These are phyloP conservation scores for Poecilus cupreus DNA, from an alignment of 2,888 invertebrate species.

Conservation along the genomic window DNA sequence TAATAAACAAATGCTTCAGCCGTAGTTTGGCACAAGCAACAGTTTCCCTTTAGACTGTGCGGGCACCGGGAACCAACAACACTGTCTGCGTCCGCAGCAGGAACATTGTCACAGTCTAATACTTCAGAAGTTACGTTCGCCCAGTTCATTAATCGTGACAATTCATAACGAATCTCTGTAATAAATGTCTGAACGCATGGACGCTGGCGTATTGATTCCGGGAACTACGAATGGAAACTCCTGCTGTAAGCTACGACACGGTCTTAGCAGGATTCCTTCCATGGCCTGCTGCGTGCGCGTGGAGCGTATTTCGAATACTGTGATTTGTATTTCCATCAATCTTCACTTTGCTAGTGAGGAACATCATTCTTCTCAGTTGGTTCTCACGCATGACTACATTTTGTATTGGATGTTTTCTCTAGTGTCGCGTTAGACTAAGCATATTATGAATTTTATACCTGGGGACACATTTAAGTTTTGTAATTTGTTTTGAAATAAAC, in stretches of 20 bases:
- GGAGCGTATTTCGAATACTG: neutral
- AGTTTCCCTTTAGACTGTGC: slow-evolving; percentile 43
- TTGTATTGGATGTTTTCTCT: slow-evolving; percentile 11
- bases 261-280: neutral
- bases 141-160: slow-evolving; percentile 38
- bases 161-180: slow-evolving; percentile 7
- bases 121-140: slow-evolving; percentile 6
- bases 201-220: slow-evolving; percentile 49
- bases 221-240: neutral
- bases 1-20: slow-evolving; percentile 29
- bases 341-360: slow-evolving; percentile 39
- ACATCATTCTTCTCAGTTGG: slow-evolving; percentile 6
- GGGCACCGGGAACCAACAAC: neutral
- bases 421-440: neutral
- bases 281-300: neutral
- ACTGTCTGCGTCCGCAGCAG: neutral
- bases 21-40: slow-evolving; percentile 36
- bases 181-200: slow-evolving; percentile 47
- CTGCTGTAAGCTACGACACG: neutral
- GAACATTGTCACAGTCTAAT: slow-evolving; percentile 8
- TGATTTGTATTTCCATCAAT: neutral
- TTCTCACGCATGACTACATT: neutral
- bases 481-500: too few relatives aligned
- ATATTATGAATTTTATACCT: neutral
- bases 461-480: too few relatives aligned